phyloP scores from a whole-genome alignment of 1,140 invertebrate species.

The Bactericera cockerelli region DNA sequence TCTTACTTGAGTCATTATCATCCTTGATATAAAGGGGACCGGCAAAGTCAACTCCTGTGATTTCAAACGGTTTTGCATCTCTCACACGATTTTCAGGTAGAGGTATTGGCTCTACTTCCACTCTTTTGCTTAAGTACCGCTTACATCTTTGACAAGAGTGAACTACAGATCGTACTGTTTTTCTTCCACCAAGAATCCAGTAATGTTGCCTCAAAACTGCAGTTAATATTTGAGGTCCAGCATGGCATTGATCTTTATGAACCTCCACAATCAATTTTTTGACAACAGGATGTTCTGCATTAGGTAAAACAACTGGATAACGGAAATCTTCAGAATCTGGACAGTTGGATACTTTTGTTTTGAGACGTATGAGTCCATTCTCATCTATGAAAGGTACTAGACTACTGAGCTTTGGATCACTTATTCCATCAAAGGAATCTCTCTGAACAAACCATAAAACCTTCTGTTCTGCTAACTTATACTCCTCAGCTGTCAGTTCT shows the following conservation, averaged over 20 bases:
- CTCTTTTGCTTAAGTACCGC: conserved; percentile 20
- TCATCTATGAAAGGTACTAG: conserved; percentile 17
- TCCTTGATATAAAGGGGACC: conserved; percentile 23
- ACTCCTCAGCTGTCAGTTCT: background rate
- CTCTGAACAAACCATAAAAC: background rate
- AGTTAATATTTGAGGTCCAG: conserved; percentile 14
- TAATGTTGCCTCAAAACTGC: background rate
- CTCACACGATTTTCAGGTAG: conserved; percentile 19
- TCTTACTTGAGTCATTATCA: conserved; percentile 12
- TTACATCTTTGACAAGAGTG: conserved; percentile 22
- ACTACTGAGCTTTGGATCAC: background rate
- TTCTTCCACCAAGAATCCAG: conserved; percentile 1
- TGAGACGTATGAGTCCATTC: conserved; percentile 22
- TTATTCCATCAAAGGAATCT: background rate
- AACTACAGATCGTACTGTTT: conserved; percentile 6
- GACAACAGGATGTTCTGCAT: background rate
- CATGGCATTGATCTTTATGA: conserved; percentile 22
- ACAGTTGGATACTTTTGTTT: conserved; percentile 22
- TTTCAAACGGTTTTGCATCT: conserved; percentile 20
- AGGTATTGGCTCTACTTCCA: conserved; percentile 18
- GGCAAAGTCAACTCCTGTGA: conserved; percentile 23
- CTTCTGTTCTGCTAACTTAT: background rate
- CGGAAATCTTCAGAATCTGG: conserved; percentile 14
- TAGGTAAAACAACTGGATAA: background rate
- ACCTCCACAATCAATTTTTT: conserved; percentile 22